Base-by-base conservation (phyloP, 2,888 invertebrate species). In the Acrobasis consociella region DNA sequence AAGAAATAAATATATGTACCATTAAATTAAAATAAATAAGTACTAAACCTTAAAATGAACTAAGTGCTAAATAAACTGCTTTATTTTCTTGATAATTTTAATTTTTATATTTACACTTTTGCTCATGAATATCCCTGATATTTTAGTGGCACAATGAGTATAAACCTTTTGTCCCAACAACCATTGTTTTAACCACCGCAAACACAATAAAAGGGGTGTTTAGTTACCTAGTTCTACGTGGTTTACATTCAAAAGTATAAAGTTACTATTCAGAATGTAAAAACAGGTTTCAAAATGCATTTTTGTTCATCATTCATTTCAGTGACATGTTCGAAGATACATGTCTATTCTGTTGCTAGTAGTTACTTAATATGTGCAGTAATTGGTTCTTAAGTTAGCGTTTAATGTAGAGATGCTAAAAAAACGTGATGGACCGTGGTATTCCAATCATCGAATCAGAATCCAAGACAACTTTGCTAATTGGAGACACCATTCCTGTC, bases 391-490 rank as follows among this genome's bases (percentile, higher is more conserved):
- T n/a, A 9, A 51, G 16, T 37, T 49, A 11, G 62, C 67, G 67
- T 66, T 69, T 70, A 64, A 65, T 62, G 56, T 56, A 73, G 80
- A 76, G 65, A 92, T 93, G 93, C 80, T 93, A 70, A 92, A 91
- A 79, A 92, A 89, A 71, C 91, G 88, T 69, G 91, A 91, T 74
- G 81, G 78, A 64, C 86, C 87, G 13, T 92, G 92, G 91, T 89
- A 86, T 69, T 81, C 87, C 1, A 89, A 88, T 75, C 89, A 86
- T 72, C 78, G 87, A 8, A 78, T 89, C 58, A 77, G 90, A 67
- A 81, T 86, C 49, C 89, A 88, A 64, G 89, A 91, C 70, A 89
- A 87, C 72, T 85, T 86, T 58, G 70, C 79, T 17, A 83, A 79
- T 75, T 85, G 89, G 86, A 79, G 87, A 56, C 81, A 86, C 58